Conservation (phyloP, 2,113 vertebrate genomes). For the Tretioscincus oriximinensis region DNA sequence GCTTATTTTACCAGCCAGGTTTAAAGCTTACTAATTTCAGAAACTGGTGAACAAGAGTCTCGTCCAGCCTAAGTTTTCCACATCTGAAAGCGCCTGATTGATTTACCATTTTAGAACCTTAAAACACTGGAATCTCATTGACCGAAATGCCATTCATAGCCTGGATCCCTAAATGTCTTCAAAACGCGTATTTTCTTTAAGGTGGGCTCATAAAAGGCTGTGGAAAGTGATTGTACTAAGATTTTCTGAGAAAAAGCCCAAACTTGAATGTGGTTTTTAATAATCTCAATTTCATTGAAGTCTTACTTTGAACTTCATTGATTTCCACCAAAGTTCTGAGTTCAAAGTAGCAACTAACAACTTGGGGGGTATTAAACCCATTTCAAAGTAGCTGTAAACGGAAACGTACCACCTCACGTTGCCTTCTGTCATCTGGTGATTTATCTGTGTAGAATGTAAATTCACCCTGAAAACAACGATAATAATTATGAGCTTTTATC, state of each 20-base stretch:
- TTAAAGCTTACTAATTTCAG: conserved; percentile 49
- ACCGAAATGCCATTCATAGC: conserved; percentile 33
- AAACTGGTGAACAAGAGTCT: conserved; percentile 26
- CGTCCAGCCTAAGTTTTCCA: conserved; percentile 30
- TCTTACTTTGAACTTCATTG: conserved; percentile 26
- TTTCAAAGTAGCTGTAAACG: conserved; percentile 27
- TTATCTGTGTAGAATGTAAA: background rate
- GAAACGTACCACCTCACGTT: conserved; percentile 14
- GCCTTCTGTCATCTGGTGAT: background rate
- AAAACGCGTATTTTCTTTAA: conserved; percentile 48
- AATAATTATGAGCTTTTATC: background rate
- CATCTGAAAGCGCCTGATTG: conserved; percentile 49
- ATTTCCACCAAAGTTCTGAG: conserved; percentile 24
- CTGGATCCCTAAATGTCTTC: conserved; percentile 49
- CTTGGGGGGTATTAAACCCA: background rate
- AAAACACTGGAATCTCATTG: conserved; percentile 49
- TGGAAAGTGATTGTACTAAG: conserved; percentile 3
- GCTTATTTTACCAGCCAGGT: background rate
- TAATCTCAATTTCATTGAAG: conserved; percentile 16
- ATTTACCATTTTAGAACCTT: conserved; percentile 43
- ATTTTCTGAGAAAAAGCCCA: conserved; percentile 35
- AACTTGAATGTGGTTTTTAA: conserved; percentile 16
- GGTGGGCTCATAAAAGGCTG: conserved; percentile 18
- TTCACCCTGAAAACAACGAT: background rate
- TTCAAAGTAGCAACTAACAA: conserved; percentile 36